These are phyloP conservation scores for Acestrorhynchus altus DNA, from an alignment of 2,797 vertebrate species.

Conservation along the genomic window DNA sequence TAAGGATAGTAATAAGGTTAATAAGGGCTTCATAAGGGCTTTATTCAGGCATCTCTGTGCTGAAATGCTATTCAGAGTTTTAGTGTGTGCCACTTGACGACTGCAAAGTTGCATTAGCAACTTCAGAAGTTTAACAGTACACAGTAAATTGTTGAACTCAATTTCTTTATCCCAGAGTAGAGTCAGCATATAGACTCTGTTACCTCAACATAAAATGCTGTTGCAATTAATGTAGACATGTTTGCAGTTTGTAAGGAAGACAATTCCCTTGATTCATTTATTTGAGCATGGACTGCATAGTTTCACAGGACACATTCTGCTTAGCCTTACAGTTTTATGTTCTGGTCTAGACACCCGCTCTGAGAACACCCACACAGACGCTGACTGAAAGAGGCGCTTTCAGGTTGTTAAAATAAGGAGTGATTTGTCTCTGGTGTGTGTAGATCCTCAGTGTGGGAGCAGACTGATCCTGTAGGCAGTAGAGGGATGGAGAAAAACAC, in stretches of 20 bases:
- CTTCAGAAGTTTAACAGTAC: background rate
- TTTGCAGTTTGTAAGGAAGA: background rate
- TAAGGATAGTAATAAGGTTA: too few relatives aligned
- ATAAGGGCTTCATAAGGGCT: too few relatives aligned
- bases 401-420: slow-evolving; percentile 42
- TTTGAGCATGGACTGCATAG: background rate
- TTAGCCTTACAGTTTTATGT: slow-evolving; percentile 31
- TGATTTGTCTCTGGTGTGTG: slow-evolving; percentile 36
- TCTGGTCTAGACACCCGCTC: slow-evolving; percentile 17
- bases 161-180: background rate
- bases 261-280: background rate
- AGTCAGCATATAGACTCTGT: background rate
- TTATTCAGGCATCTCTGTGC: too few relatives aligned
- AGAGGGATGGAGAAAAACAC: slow-evolving; percentile 38
- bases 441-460: slow-evolving; percentile 29
- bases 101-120: background rate
- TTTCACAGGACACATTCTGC: background rate
- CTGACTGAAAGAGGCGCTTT: slow-evolving; percentile 35
- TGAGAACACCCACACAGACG: background rate
- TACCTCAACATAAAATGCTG: background rate
- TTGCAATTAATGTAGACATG: background rate
- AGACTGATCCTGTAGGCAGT: slow-evolving; percentile 44
- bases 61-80: too few relatives aligned
- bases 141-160: background rate
- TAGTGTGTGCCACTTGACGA: too few relatives aligned